These are phyloP conservation scores for Aleadryas rufinucha DNA, from an alignment of 2,113 vertebrate species.

Conservation along the genomic window DNA sequence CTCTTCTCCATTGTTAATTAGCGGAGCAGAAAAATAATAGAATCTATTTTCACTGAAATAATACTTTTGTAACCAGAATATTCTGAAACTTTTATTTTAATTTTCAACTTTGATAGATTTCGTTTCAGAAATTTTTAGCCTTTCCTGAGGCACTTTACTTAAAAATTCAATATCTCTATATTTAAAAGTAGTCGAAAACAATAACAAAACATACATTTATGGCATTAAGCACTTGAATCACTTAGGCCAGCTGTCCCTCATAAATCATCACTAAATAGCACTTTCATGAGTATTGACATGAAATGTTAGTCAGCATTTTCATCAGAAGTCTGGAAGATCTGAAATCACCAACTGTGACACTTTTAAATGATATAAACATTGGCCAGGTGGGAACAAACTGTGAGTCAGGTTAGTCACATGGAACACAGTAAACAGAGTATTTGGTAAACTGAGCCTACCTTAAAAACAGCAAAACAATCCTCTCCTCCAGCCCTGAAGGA, in stretches of 20 bases:
- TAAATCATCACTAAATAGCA: not conserved
- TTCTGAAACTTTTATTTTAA: not conserved
- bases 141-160: not conserved
- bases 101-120: not conserved
- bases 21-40: not conserved
- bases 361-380: not conserved
- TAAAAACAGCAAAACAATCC: not conserved
- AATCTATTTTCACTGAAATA: not conserved
- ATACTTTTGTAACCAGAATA: not conserved
- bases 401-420: not conserved
- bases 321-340: not conserved
- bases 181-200: not conserved
- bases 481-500: not conserved
- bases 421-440: not conserved
- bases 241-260: not conserved
- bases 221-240: not conserved
- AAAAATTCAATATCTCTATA: not conserved
- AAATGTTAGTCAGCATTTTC: not conserved
- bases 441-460: not conserved
- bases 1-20: slow-evolving; percentile 13
- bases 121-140: not conserved
- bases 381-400: not conserved
- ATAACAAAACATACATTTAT: not conserved
- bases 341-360: not conserved
- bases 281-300: not conserved